These are phyloP conservation scores for Macaca fascicularis DNA, from an alignment of 2,113 vertebrate genomes.

Conservation along the genomic window DNA sequence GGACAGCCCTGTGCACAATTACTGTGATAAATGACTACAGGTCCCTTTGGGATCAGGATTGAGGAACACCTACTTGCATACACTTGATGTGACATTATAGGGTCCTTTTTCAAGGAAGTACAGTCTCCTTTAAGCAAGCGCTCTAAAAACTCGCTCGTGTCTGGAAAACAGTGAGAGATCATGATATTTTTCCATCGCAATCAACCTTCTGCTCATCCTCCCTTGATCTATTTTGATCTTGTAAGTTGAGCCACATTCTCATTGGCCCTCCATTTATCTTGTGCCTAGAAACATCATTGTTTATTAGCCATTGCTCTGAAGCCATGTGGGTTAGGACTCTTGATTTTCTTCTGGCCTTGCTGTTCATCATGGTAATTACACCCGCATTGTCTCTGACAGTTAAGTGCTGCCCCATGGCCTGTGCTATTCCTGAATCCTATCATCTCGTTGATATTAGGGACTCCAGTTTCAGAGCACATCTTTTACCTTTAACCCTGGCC, in stretches of 20 bases:
- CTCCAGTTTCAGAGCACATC: neutral
- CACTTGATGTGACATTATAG: neutral
- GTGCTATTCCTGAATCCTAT: neutral
- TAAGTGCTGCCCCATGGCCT: constrained; percentile 19
- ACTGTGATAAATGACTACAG: neutral
- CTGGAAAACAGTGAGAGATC: neutral
- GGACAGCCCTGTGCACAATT: neutral
- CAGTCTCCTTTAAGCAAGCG: neutral
- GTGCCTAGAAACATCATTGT: neutral
- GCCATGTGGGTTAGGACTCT: neutral
- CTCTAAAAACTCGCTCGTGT: neutral
- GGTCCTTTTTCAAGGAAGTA: neutral
- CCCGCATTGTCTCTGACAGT: neutral
- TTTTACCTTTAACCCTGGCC: neutral
- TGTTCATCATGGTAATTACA: constrained; percentile 8
- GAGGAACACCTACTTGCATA: neutral
- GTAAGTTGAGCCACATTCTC: neutral
- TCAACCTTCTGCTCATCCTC: neutral
- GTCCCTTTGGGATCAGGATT: neutral
- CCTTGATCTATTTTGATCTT: neutral
- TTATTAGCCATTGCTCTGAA: neutral
- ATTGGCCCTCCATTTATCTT: neutral
- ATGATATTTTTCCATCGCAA: neutral
- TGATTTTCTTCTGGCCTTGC: constrained; percentile 19
- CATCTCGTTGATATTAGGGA: neutral